Conservation (phyloP, 2,797 vertebrate genomes). For the Sparidentex hasta region DNA sequence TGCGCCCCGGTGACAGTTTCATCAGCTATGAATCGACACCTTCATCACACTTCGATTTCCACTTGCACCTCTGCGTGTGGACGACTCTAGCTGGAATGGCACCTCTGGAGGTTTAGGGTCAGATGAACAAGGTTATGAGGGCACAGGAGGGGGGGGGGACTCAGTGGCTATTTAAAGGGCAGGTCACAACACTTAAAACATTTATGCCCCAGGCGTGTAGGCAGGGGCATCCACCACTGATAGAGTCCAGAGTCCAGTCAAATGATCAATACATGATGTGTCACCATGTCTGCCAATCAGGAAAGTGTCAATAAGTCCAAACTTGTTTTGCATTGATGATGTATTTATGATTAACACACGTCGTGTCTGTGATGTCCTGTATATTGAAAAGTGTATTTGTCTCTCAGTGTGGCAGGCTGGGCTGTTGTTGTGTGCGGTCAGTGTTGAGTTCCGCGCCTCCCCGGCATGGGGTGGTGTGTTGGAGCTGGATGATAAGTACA, state of each 20-base stretch:
- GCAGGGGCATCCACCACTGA: conserved; percentile 25
- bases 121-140: conserved; percentile 43
- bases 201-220: conserved; percentile 46
- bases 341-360: background rate
- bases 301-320: background rate
- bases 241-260: conserved; percentile 30
- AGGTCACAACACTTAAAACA: conserved; percentile 70
- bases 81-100: conserved; percentile 48
- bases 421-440: background rate
- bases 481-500: conserved; percentile 62
- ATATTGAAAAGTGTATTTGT: background rate
- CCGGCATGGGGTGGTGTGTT: conserved; percentile 26
- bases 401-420: background rate
- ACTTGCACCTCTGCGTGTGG: background rate
- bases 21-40: conserved; percentile 25
- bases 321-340: background rate
- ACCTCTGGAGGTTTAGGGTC: conserved; percentile 53
- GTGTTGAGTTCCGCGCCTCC: background rate
- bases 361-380: too few relatives aligned
- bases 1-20: conserved; percentile 4
- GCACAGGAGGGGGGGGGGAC: conserved; percentile 36
- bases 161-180: conserved; percentile 71
- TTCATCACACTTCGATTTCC: conserved; percentile 17
- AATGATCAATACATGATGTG: conserved; percentile 33
- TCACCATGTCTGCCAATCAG: background rate